phyloP scores from a whole-genome alignment of 2,888 invertebrate genomes.

The Cynaeus angustus region DNA sequence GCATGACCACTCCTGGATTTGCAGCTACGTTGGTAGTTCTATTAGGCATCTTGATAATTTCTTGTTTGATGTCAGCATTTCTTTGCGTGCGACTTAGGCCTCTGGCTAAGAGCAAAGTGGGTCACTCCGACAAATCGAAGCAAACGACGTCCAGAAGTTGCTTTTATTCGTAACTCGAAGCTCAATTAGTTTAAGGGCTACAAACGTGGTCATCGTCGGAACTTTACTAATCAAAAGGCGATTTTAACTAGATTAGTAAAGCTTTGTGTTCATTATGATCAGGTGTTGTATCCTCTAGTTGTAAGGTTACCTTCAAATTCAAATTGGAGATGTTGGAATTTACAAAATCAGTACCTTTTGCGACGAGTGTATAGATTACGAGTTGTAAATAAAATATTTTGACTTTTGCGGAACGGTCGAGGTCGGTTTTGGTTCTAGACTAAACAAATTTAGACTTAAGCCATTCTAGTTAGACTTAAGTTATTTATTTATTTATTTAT shows the following conservation, averaged over 20 bases:
- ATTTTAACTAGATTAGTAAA: constrained; percentile 23
- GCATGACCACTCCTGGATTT: constrained; percentile 96
- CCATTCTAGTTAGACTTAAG: constrained; percentile 45
- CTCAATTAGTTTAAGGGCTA: constrained; percentile 52
- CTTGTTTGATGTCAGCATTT: constrained; percentile 90
- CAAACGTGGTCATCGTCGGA: constrained; percentile 56
- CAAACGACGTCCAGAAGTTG: constrained; percentile 77
- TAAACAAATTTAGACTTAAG: constrained; percentile 42
- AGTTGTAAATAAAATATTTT: constrained; percentile 43
- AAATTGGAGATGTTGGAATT: constrained; percentile 50
- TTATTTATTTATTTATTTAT: constrained; percentile 55
- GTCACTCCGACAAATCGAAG: constrained; percentile 62
- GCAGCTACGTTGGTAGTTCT: constrained; percentile 89
- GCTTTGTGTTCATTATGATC: constrained; percentile 57
- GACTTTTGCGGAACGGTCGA: constrained; percentile 51
- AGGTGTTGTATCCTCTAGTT: constrained; percentile 61
- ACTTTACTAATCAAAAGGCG: constrained; percentile 32
- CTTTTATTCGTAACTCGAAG: constrained; percentile 76
- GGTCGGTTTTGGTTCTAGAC: constrained; percentile 58
- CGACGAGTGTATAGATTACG: constrained; percentile 36
- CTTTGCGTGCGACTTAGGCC: constrained; percentile 88
- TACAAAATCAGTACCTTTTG: constrained; percentile 40
- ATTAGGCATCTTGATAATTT: constrained; percentile 86
- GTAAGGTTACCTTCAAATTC: constrained; percentile 58
- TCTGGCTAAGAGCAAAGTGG: constrained; percentile 73